A percentile compares a stretch with the other conserved stretches of the same genome.
phyloP scores from a whole-genome alignment of 2,888 invertebrate genomes.

The Caprella mutica region DNA sequence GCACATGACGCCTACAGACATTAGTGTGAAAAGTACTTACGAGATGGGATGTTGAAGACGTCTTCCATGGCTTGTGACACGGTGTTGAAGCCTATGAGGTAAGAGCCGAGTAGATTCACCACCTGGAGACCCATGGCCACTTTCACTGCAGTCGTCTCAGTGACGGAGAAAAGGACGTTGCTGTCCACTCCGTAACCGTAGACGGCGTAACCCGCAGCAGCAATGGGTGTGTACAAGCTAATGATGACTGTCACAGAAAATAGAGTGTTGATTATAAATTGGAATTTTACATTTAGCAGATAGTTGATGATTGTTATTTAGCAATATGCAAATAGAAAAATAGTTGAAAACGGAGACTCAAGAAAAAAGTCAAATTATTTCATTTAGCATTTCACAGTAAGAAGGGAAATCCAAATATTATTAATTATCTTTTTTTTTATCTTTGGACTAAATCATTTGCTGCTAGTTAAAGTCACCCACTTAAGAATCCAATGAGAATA shows the following conservation, averaged over 20 bases:
- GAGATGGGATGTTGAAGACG: conserved; percentile 49
- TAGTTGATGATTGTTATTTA: no score
- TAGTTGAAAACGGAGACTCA: no score
- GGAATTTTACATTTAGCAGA: no score
- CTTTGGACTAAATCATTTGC: no score
- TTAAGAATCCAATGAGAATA: conserved; percentile 11
- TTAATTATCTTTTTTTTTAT: not conserved
- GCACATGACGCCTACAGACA: no score
- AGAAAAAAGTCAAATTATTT: no score
- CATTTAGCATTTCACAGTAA: not conserved
- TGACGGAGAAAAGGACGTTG: conserved; percentile 51
- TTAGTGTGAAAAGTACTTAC: conserved; percentile 44
- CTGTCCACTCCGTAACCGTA: conserved; percentile 51
- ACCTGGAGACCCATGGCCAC: conserved; percentile 53
- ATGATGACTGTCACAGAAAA: conserved; percentile 47
- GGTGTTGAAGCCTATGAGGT: conserved; percentile 58
- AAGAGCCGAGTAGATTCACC: conserved; percentile 54
- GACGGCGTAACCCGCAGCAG: conserved; percentile 51
- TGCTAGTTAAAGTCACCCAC: conserved; percentile 6
- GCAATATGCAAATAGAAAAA: no score
- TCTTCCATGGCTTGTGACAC: conserved; percentile 59
- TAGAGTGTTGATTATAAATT: no score
- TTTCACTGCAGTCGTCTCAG: conserved; percentile 46
- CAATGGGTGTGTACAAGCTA: conserved; percentile 50
- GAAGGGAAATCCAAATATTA: not conserved